These are phyloP conservation scores for Parazoanthus darwini DNA, from an alignment of 92 coral and sea anemone species.

Conservation along the genomic window DNA sequence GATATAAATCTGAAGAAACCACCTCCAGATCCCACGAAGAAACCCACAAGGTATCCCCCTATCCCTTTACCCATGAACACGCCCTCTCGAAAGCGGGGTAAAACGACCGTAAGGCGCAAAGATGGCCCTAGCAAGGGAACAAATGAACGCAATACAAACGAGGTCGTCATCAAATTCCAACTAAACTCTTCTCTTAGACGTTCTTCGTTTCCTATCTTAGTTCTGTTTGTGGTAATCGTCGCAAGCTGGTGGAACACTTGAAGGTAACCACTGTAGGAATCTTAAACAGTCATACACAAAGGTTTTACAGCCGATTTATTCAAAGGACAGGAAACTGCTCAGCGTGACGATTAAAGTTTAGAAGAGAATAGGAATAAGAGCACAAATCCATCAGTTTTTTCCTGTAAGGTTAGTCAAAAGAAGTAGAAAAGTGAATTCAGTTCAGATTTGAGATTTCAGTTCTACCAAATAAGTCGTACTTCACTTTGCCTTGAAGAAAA, in stretches of 20 bases:
- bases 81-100: constrained; percentile 59
- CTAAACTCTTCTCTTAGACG: not conserved
- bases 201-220: constrained; percentile 11
- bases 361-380: no score
- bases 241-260: not conserved
- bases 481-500: no score
- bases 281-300: no score
- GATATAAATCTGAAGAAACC: constrained; percentile 67
- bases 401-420: no score
- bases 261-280: no score
- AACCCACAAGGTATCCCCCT: constrained; percentile 55
- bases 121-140: constrained; percentile 55
- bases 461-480: no score
- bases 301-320: no score
- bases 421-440: no score
- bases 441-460: no score
- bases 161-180: constrained; percentile 8
- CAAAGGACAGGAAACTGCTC: no score
- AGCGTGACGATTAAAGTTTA: no score
- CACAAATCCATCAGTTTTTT: no score
- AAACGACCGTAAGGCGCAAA: constrained; percentile 52
- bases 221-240: not conserved
- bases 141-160: constrained; percentile 23
- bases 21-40: constrained; percentile 69
- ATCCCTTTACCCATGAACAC: constrained; percentile 45